Evolutionary conservation across 2,113 vertebrate species (phyloP), one percentile per base, ranked within the genome.

Genomic region (Periophthalmodon schlosseri): DNA sequence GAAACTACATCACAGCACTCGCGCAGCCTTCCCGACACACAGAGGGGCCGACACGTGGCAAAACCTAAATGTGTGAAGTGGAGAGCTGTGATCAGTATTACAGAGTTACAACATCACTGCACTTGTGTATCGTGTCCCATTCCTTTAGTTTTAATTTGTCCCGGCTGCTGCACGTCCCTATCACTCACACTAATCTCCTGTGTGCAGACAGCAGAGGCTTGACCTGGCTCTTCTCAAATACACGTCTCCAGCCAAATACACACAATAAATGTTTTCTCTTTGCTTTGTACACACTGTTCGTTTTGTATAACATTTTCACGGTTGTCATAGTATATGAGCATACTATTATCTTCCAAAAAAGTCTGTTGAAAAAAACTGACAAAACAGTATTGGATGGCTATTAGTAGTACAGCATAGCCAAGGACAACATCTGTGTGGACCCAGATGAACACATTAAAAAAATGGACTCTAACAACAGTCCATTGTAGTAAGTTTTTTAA

Each of bases 121-220:
- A 15, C 39, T 68, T 16, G 5, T 65, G 24, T n/a, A 36, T 66
- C 64, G 10, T 16, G 28, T 54, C 34, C 7, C 2, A 18, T 63
- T 63, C 2, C 5, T 46, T 20, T 2, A 21, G 58, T 74, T 73
- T 65, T 6, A 28, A 47, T 57, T 68, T 58, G 20, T 46, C 70
- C 85, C 73, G 76, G 44, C 58, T 69, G 36, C 71, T 89, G 84
- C 72, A 75, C 77, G 88, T 91, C 75, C 84, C 88, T 79, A 49
- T 93, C 89, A 56, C 89, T 88, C 61, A 84, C 89, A 65, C 91
- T 90, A 64, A 87, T 82, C 69, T 16, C 0, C 70, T 65, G 13
- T 60, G 24, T 6, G 58, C 5, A 0, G 13, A 68, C 68, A 39
- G 23, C 61, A 80, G 46, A 76, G 73, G 8, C 63, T 6, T 79